Conservation (phyloP, 2,113 vertebrate species). For the Struthio camelus region DNA sequence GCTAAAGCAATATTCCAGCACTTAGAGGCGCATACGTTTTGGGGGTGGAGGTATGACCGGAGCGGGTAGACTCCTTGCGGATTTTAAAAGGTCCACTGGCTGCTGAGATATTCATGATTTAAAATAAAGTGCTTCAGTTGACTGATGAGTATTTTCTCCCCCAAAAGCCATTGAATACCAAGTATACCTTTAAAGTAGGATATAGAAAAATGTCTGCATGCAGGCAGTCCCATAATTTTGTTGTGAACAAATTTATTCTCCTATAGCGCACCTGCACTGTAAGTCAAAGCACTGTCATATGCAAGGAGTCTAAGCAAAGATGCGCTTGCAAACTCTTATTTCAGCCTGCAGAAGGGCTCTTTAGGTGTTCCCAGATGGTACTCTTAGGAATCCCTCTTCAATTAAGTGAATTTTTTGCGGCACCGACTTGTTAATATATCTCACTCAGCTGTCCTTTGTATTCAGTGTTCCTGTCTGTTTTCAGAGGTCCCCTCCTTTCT, state of each 20-base stretch:
- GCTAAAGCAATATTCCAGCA: neutral
- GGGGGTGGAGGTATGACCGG: neutral
- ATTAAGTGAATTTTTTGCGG: conserved; percentile 30
- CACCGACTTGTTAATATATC: neutral
- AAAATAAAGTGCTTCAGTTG: neutral
- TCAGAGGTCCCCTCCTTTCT: neutral
- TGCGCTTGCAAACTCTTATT: neutral
- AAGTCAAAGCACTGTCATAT: neutral
- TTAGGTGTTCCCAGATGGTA: conserved; percentile 40
- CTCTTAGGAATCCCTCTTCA: conserved; percentile 15
- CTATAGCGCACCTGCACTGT: neutral
- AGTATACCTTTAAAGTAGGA: conserved; percentile 38
- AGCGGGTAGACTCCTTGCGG: neutral
- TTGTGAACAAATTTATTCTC: conserved; percentile 39
- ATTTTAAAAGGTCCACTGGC: neutral
- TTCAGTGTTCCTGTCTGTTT: neutral
- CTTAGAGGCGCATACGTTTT: neutral
- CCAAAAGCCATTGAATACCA: conserved; percentile 34
- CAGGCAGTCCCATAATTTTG: conserved; percentile 5
- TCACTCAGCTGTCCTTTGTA: neutral
- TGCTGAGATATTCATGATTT: neutral
- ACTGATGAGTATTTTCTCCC: conserved; percentile 40
- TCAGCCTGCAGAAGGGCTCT: conserved; percentile 36
- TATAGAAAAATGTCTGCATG: conserved; percentile 16
- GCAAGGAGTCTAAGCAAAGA: conserved; percentile 8